Evolutionary conservation across 2,113 vertebrate genomes (phyloP), one percentile per base, ranked within the genome.

Genomic region (Prunella fulvescens): DNA sequence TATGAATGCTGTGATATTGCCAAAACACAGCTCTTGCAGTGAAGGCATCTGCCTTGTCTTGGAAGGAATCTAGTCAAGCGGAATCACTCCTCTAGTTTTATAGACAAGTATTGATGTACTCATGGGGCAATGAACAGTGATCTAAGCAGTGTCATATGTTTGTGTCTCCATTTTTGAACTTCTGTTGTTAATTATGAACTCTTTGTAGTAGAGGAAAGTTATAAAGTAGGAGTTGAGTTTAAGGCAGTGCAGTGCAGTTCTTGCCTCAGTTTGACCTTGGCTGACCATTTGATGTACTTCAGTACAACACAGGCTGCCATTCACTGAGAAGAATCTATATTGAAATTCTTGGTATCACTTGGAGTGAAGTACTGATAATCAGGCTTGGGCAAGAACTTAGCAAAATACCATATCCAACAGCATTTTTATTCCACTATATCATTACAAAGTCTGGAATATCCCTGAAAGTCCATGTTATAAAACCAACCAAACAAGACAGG

Each of bases 351-450:
- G 19, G 3, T 73, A 5, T 70, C 31, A 10, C 19, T 81, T 31
- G 19, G 37, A 53, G 3, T 20, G n/a, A 89, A 40, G 19, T 60
- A 48, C 42, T 83, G 35, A n/a, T 83, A 22, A 39, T 74, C 12
- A 62, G 60, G 6, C 51, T 86, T 51, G 22, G 19, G 12, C 44
- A 69, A 47, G 54, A 45, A 33, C 10, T 90, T 83, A 4, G 8
- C 31, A 57, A 61, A 72, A 47, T 61, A 26, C 0, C 0, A 1
- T 66, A 8, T 50, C 9, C 35, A 45, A 9, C 8, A 26, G 24
- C 24, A 13, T 31, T 81, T 85, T 81, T 62, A 42, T 81, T 88
- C 37, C 58, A 28, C 2, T 50, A 1, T 58, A 11, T 28, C 8
- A 12, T 73, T 50, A 17, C 24, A 19, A 45, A 65, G 40, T 33